Percentiles rank a stretch among this genome's conserved stretches.
Evolutionary conservation across 35 echinoderm and acorn worm species (phyloP).

Genomic region (Holothuria glaberrima): DNA sequence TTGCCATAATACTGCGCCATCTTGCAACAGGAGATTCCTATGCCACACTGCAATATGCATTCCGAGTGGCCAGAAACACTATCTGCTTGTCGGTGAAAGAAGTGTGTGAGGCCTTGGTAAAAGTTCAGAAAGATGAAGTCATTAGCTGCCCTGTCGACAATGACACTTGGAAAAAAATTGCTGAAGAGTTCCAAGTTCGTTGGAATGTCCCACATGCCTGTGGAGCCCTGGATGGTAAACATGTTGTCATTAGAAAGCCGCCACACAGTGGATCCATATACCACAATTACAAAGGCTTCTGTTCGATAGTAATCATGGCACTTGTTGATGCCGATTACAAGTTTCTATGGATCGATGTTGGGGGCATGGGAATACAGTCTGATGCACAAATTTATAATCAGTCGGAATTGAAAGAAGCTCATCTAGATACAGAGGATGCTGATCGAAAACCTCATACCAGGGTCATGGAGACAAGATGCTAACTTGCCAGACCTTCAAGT

Average conservation of each 20-base stretch:
- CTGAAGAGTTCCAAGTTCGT: slow-evolving; percentile 9
- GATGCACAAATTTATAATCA: slow-evolving; percentile 70
- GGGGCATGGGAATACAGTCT: not conserved
- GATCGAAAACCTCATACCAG: too few species aligned
- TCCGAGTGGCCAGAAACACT: slow-evolving; percentile 52
- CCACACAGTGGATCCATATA: slow-evolving; percentile 30
- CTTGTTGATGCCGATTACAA: slow-evolving; percentile 66
- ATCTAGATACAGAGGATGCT: too few species aligned
- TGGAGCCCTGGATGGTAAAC: slow-evolving; percentile 52
- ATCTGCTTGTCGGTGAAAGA: not conserved
- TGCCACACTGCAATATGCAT: slow-evolving; percentile 44
- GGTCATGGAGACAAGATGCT: too few species aligned
- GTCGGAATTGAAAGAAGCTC: slow-evolving; percentile 7
- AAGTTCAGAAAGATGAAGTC: slow-evolving; percentile 45
- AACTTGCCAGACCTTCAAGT: too few species aligned
- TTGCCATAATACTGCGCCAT: slow-evolving; percentile 28
- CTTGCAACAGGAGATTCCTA: slow-evolving; percentile 40
- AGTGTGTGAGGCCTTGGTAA: slow-evolving; percentile 31
- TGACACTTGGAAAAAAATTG: slow-evolving; percentile 17
- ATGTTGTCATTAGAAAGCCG: slow-evolving; percentile 40
- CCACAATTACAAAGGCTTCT: slow-evolving; percentile 61
- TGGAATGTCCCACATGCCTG: slow-evolving; percentile 21
- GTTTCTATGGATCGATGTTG: slow-evolving; percentile 38
- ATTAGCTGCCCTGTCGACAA: not conserved
- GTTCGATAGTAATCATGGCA: slow-evolving; percentile 22